Evolutionary conservation across 2,797 vertebrate genomes (phyloP).

Genomic region (Podarcis lilfordi): DNA sequence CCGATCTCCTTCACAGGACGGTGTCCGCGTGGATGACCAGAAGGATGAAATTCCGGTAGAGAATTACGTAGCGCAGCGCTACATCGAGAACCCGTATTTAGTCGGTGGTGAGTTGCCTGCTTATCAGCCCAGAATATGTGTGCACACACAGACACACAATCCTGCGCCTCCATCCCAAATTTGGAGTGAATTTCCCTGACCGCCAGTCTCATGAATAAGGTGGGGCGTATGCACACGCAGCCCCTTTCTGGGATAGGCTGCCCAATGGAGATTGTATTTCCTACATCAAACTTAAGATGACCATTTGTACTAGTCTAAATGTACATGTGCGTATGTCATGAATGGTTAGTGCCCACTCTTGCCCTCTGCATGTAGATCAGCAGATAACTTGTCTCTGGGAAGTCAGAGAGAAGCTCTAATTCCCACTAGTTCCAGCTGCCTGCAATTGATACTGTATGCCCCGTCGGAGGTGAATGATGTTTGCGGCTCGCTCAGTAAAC

Average conservation of each 20-base stretch:
- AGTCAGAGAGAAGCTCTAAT: neutral
- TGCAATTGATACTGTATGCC: too few relatives aligned
- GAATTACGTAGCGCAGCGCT: slow-evolving; percentile 90
- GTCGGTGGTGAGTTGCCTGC: slow-evolving; percentile 81
- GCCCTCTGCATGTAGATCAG: neutral
- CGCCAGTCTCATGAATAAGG: neutral
- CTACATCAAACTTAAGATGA: neutral
- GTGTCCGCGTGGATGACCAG: slow-evolving; percentile 84
- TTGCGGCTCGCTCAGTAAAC: too few relatives aligned
- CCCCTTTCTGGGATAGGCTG: too few relatives aligned
- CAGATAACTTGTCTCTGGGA: neutral
- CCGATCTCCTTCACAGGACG: slow-evolving; percentile 75
- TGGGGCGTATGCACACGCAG: neutral
- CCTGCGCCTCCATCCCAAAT: too few relatives aligned
- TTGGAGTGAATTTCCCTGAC: neutral
- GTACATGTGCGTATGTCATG: too few relatives aligned
- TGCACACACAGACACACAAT: neutral
- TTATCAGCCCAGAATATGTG: neutral
- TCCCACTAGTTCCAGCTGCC: too few relatives aligned
- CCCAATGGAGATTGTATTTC: neutral
- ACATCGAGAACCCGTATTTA: slow-evolving; percentile 92
- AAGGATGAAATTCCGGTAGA: slow-evolving; percentile 87
- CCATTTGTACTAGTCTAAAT: neutral
- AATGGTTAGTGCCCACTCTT: neutral
- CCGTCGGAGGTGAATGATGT: neutral